Evolutionary conservation across 2,888 invertebrate genomes (phyloP).

Genomic region (Lobophora halterata): DNA sequence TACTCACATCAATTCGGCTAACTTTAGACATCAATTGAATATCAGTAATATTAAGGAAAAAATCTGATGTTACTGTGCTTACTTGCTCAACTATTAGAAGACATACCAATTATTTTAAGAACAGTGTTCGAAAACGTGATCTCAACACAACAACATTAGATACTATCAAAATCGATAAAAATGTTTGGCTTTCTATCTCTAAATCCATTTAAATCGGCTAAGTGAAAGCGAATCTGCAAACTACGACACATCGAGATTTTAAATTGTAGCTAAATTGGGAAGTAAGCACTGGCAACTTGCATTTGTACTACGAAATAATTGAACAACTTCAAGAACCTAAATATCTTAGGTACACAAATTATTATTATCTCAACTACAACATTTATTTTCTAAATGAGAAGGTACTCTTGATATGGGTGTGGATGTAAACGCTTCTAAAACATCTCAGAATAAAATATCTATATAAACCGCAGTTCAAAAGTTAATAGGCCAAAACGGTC

Average conservation of each 20-base stretch:
- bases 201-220: neutral
- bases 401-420: conserved; percentile 58
- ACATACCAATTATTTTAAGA: conserved; percentile 1
- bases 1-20: conserved; percentile 22
- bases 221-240: neutral
- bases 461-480: conserved; percentile 36
- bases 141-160: no score
- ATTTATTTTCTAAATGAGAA: conserved; percentile 39
- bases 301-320: conserved; percentile 31
- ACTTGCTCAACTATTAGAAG: conserved; percentile 39
- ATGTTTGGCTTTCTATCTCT: neutral
- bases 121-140: conserved; percentile 4
- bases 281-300: conserved; percentile 43
- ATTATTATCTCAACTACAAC: conserved; percentile 43
- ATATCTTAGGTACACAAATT: conserved; percentile 46
- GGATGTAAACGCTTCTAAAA: conserved; percentile 64
- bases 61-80: conserved; percentile 36
- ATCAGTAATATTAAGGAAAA: conserved; percentile 16
- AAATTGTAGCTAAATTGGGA: conserved; percentile 33
- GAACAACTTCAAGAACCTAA: conserved; percentile 44
- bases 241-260: conserved; percentile 1
- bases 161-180: no score
- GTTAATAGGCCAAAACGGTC: conserved; percentile 52
- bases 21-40: conserved; percentile 9
- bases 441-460: conserved; percentile 33